Percentiles rank a stretch among this genome's conserved stretches.
Evolutionary conservation across 1,140 invertebrate genomes (phyloP).

Genomic region (Trichonephila clavata): DNA sequence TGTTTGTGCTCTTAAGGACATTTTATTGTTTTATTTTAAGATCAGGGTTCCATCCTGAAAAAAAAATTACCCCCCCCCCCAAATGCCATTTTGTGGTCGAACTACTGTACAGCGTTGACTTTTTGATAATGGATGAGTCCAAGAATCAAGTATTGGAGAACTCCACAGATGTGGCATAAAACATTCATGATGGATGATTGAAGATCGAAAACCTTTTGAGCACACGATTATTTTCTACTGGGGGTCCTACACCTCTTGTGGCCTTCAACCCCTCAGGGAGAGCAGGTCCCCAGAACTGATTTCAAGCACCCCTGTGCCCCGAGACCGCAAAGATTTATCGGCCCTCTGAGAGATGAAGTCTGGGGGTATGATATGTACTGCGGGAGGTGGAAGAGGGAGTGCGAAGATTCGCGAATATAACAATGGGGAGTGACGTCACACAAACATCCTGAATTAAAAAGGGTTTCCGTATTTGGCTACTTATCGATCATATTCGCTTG

Average conservation of each 20-base stretch:
- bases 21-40: too few relatives aligned
- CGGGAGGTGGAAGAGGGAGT: not conserved
- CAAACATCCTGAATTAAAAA: not conserved
- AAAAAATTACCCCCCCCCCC: not conserved
- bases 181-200: constrained; percentile 67
- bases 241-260: constrained; percentile 53
- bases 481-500: not conserved
- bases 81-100: constrained; percentile 47
- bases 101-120: constrained; percentile 40
- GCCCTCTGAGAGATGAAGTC: constrained; percentile 39
- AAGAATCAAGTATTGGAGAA: constrained; percentile 28
- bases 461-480: not conserved
- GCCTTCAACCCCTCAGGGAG: constrained; percentile 35
- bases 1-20: too few relatives aligned
- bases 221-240: constrained; percentile 53
- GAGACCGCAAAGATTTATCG: constrained; percentile 72
- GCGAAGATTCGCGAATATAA: constrained; percentile 38
- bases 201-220: constrained; percentile 57
- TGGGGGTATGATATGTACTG: too few relatives aligned
- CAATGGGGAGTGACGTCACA: constrained; percentile 50
- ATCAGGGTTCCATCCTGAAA: too few relatives aligned
- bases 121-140: constrained; percentile 58
- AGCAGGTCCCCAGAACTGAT: not conserved
- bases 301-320: not conserved
- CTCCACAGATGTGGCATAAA: constrained; percentile 68